Base-by-base conservation (phyloP, 53 echinoderm and acorn worm genomes). In the Echinarachnius parma region DNA sequence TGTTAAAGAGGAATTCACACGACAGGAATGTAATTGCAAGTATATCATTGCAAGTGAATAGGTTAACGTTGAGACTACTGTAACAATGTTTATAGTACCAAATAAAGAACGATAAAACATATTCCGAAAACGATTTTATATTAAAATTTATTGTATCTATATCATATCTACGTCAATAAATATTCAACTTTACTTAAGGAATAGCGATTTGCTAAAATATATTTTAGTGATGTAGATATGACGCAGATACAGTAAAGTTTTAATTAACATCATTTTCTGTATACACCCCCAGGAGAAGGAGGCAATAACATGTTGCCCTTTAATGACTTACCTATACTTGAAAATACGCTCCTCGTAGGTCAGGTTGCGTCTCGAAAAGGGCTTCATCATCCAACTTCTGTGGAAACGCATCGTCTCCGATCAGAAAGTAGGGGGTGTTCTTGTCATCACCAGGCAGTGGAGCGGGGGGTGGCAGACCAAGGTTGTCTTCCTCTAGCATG, bases 381-480 rank as follows among this genome's bases (percentile, higher is more conserved):
- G 83, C 28, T 82, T 83, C 68, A 66, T 66, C 83, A 77, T 21
- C 22, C 3, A 21, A 42, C 47, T 28, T 20, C 64, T 19, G 33
- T 19, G 77, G 63, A 48, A 66, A 83, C 30, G 83, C 83, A 66
- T 77, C 77, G 53, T 77, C 77, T 0, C 77, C 83, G 21, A 81
- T 48, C 28, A 75, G 18, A 24, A 72, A 72, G 34, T 35, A 79
- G 3, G 75, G 74, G 5, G 33, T n/a, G 28, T 78, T 28, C 23
- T 31, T 35, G 55, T 78, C 65, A 54, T 37, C 64, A 9, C 18
- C 34, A 3, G 65, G 78, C 2, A 81, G 42, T 7, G 60, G 48
- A 11, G 21, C 31, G 52, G 84, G 76, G 59, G 50, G 27, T 31
- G 82, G 82, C 3, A 81, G 62, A 20, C 75, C 62, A 31, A 81